Evolutionary conservation across 2,113 vertebrate species (phyloP), one percentile per base, ranked within the genome.

Genomic region (Ptyas mucosa): DNA sequence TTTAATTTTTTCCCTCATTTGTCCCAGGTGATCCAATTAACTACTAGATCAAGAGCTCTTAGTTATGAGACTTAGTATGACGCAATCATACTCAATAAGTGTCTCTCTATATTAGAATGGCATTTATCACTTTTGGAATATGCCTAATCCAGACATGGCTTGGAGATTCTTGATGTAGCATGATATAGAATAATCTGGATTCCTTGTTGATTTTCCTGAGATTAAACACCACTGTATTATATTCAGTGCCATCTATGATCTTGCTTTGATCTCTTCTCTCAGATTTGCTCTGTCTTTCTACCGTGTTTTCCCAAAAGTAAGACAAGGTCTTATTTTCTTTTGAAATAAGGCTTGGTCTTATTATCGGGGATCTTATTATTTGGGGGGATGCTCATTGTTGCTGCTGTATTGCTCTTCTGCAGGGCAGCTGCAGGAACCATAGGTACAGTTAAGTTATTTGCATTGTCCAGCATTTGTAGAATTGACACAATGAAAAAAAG

Each of bases 201-300:
- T 20, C 57, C 90, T 86, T 57, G 0, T 49, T 3, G 87, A 94
- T 93, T 94, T 95, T 95, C 89, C 61, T 49, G n/a, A 96, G 89
- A 91, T 90, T 85, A 95, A 95, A 89, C 23, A 91, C 81, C 55
- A 87, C 11, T 89, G 55, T 52, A 51, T 90, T 86, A 89, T 34
- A 91, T 89, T 93, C 2, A 86, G 90, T 69, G 51, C 23, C 52
- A 93, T 93, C 91, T 61, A 87, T 55, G 91, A 20, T 58, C 43
- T 24, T 52, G 92, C 88, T 91, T 51, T 89, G 8, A 23, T 90
- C 93, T 94, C 95, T 69, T 89, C 53, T 93, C 24, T 91, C 29
- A 85, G 93, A 95, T 87, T 93, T 95, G 87, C 90, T 88, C 29
- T 81, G 89, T n/a, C 94, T 92, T 95, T 86, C 2, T 43, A 43